Conservation (phyloP, 2,888 invertebrate species). For the Leptodirus hochenwartii region DNA sequence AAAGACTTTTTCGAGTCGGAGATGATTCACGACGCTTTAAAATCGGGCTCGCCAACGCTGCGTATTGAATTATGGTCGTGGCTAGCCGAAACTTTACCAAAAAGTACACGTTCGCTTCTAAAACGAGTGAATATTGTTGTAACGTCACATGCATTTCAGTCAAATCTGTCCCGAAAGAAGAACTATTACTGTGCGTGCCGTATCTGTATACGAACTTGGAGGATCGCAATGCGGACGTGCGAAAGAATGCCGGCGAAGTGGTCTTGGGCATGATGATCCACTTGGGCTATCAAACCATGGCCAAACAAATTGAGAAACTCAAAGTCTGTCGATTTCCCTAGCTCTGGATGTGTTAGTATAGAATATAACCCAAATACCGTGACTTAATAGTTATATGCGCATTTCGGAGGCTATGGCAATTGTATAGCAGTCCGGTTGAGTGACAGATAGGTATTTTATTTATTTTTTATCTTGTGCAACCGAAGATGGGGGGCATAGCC, state of each 20-base stretch:
- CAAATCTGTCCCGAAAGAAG: constrained; percentile 64
- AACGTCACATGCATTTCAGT: constrained; percentile 27
- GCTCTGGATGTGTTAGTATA: too few species aligned
- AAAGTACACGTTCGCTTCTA: constrained; percentile 28
- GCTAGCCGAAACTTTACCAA: constrained; percentile 66
- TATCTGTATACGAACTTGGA: constrained; percentile 67
- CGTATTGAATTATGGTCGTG: constrained; percentile 70
- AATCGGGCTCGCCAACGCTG: constrained; percentile 66
- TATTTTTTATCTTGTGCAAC: constrained; percentile 2
- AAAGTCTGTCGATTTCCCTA: constrained; percentile 34
- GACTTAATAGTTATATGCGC: too few species aligned
- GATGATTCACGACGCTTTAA: constrained; percentile 74
- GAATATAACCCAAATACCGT: too few species aligned
- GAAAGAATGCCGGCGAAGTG: constrained; percentile 79
- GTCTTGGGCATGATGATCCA: constrained; percentile 87
- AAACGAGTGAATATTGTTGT: constrained; percentile 1
- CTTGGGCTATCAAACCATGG: constrained; percentile 65
- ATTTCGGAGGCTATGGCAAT: too few species aligned
- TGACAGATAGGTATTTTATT: too few species aligned
- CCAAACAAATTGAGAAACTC: constrained; percentile 55
- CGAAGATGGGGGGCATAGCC: too few species aligned
- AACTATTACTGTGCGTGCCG: constrained; percentile 59
- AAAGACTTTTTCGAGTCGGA: constrained; percentile 75
- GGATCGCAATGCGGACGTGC: constrained; percentile 80
- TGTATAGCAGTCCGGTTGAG: too few species aligned